These are phyloP conservation scores for Leucopsar rothschildi DNA, from an alignment of 2,113 vertebrate genomes.

Conservation along the genomic window DNA sequence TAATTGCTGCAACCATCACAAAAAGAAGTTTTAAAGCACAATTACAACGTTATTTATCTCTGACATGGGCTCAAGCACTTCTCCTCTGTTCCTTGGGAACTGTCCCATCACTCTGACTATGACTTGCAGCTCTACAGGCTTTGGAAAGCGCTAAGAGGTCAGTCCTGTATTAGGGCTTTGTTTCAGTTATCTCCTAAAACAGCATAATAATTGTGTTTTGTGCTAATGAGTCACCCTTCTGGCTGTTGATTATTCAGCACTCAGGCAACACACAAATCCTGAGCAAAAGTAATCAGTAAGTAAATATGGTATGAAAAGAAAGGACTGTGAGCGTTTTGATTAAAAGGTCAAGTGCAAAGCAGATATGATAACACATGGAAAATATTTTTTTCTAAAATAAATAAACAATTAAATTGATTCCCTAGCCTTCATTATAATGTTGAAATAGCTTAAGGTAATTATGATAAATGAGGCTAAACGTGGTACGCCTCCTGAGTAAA, in stretches of 20 bases:
- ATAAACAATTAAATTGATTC: background rate
- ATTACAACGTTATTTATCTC: background rate
- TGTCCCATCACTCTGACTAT: background rate
- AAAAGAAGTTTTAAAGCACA: background rate
- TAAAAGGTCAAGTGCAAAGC: slow-evolving; percentile 54
- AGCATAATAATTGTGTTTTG: background rate
- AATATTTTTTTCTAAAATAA: slow-evolving; percentile 49
- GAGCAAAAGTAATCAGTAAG: background rate
- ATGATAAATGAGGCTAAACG: slow-evolving; percentile 5
- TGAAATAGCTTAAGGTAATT: slow-evolving; percentile 35
- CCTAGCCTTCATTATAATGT: background rate
- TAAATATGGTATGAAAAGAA: background rate
- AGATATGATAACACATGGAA: background rate
- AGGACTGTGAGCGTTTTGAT: background rate
- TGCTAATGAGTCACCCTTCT: background rate
- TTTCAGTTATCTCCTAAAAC: background rate
- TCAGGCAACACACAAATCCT: background rate
- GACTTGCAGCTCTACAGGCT: background rate
- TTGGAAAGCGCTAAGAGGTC: background rate
- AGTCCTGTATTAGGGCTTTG: background rate
- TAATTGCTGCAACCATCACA: background rate
- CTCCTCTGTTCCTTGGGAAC: background rate
- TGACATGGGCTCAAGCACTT: background rate
- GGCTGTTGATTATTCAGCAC: background rate
- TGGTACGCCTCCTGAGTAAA: background rate